Evolutionary conservation across 2,888 invertebrate species (phyloP).

Genomic region (Trichopoda pennipes): DNA sequence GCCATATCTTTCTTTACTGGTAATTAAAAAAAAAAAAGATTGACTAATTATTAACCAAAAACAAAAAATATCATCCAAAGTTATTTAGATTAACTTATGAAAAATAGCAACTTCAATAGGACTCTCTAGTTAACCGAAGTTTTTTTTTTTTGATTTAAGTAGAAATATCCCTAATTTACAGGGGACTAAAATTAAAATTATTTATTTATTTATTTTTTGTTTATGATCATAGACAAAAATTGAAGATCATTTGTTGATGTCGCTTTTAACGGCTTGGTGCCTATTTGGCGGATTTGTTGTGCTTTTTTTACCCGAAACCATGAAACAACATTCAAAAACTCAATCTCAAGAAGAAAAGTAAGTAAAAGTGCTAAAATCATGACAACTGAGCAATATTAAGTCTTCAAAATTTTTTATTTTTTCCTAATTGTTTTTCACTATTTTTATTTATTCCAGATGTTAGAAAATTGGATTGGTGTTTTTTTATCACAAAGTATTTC

Average conservation of each 20-base stretch:
- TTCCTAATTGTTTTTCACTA: not conserved
- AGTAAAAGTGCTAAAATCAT: slow-evolving; percentile 38
- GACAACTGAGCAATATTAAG: not conserved
- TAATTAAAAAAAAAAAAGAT: slow-evolving; percentile 77
- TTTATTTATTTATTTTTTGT: not conserved
- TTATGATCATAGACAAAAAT: slow-evolving; percentile 85
- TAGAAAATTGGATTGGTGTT: slow-evolving; percentile 49
- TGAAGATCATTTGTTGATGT: slow-evolving; percentile 87
- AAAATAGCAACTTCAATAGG: no score
- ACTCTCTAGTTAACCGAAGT: no score
- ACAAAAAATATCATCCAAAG: no score
- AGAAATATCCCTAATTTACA: not conserved
- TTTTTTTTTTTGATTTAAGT: no score
- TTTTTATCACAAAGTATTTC: slow-evolving; percentile 48
- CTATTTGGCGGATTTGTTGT: slow-evolving; percentile 87
- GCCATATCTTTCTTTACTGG: slow-evolving; percentile 89
- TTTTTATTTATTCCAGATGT: slow-evolving; percentile 66
- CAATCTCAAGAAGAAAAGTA: slow-evolving; percentile 73
- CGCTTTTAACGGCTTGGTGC: slow-evolving; percentile 86
- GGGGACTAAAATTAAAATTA: not conserved
- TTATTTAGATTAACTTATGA: not conserved
- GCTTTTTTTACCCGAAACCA: slow-evolving; percentile 89
- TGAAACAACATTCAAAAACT: slow-evolving; percentile 76
- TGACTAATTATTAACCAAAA: no score
- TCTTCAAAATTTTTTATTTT: not conserved